phyloP scores from a whole-genome alignment of 2,888 invertebrate genomes.

The Beris morrisii region DNA sequence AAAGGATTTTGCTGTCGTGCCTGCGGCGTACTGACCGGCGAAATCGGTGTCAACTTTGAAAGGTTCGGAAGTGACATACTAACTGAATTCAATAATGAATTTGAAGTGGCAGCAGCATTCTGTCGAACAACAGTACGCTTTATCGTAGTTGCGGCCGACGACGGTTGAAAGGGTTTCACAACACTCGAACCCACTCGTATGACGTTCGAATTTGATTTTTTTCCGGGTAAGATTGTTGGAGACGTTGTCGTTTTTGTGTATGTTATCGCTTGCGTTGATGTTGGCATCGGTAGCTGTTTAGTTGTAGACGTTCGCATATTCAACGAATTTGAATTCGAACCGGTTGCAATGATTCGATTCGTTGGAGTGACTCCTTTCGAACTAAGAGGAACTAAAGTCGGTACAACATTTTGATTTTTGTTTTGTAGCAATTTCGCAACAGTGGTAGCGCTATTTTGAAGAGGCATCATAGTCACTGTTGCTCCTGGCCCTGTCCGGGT shows the following conservation, averaged over 20 bases:
- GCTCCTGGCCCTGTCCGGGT: not conserved
- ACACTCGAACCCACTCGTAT: too few relatives aligned
- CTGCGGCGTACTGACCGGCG: too few relatives aligned
- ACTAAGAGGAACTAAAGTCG: constrained; percentile 20
- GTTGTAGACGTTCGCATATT: too few relatives aligned
- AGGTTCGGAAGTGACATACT: too few relatives aligned
- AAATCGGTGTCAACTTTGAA: too few relatives aligned
- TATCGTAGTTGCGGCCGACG: too few relatives aligned
- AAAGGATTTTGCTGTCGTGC: not conserved
- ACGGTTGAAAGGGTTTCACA: too few relatives aligned
- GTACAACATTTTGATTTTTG: constrained; percentile 4
- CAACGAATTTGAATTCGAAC: too few relatives aligned
- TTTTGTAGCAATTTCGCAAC: not conserved
- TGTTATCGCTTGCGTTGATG: not conserved
- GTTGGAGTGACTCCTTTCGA: not conserved
- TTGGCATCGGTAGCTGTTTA: not conserved
- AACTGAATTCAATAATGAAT: too few relatives aligned
- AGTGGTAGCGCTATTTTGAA: not conserved
- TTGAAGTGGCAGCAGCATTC: too few relatives aligned
- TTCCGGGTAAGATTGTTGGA: not conserved
- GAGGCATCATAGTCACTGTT: constrained; percentile 3
- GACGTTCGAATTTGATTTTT: constrained; percentile 1
- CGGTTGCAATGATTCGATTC: not conserved
- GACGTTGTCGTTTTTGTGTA: not conserved
- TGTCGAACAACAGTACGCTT: too few relatives aligned